A percentile compares a stretch with the other conserved stretches of the same genome.
Conservation (phyloP, 2,113 vertebrate species). For the Ptyas mucosa region DNA sequence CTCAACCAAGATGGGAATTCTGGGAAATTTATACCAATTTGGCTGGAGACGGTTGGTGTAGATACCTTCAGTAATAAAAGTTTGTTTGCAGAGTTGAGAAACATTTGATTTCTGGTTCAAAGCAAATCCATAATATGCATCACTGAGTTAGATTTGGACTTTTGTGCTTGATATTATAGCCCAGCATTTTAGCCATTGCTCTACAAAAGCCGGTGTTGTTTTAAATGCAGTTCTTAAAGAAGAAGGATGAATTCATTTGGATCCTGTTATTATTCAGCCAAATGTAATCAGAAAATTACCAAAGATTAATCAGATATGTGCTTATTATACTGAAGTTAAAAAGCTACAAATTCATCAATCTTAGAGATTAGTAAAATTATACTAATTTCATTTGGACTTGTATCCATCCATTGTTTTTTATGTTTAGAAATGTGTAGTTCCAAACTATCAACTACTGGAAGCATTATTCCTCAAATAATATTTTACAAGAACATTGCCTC, state of each 20-base stretch:
- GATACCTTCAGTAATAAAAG: background rate
- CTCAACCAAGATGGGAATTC: background rate
- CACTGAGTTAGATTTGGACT: background rate
- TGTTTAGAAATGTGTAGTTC: background rate
- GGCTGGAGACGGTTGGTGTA: background rate
- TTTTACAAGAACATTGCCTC: background rate
- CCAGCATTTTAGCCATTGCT: background rate
- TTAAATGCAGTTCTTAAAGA: background rate
- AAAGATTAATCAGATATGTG: background rate
- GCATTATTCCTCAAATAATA: background rate
- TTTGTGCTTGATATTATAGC: background rate
- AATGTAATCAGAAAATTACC: slow-evolving; percentile 17
- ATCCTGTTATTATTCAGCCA: background rate
- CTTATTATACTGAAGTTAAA: background rate
- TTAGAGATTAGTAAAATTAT: slow-evolving; percentile 11
- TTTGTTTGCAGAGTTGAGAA: background rate
- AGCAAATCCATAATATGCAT: background rate
- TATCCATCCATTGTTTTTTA: slow-evolving; percentile 2
- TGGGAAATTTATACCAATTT: background rate
- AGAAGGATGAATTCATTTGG: background rate
- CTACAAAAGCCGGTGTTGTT: background rate
- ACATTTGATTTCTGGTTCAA: background rate
- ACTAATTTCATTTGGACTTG: slow-evolving; percentile 13
- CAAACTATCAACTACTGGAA: background rate
- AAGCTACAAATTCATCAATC: background rate